phyloP scores from a whole-genome alignment of 2,797 vertebrate species.

The Dryobates pubescens region DNA sequence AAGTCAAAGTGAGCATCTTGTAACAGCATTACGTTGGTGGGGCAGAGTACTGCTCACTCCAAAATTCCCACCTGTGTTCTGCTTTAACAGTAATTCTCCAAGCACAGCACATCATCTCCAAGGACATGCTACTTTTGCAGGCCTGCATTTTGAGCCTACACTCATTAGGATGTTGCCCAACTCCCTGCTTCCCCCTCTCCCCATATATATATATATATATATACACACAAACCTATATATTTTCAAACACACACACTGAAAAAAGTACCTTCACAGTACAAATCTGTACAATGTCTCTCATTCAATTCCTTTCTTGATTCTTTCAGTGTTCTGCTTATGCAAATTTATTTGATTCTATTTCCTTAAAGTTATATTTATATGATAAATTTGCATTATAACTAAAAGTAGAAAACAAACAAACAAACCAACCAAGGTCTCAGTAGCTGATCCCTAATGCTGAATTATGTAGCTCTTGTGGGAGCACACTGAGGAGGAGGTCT shows the following conservation, averaged over 20 bases:
- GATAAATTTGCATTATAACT: not conserved
- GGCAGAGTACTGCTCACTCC: not conserved
- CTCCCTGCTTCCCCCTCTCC: not conserved
- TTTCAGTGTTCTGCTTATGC: conserved; percentile 10
- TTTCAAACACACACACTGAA: not conserved
- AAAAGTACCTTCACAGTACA: conserved; percentile 42
- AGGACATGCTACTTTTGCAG: fast-evolving
- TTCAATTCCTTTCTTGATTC: not conserved
- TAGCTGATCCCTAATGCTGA: not conserved
- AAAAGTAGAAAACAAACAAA: not conserved
- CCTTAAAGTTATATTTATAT: not conserved
- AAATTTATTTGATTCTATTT: not conserved
- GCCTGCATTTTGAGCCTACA: not conserved
- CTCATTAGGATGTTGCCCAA: not conserved
- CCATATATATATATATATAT: not conserved
- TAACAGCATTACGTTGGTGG: not conserved
- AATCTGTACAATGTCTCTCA: not conserved
- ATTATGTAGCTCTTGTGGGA: not conserved
- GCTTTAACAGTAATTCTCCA: not conserved
- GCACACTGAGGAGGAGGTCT: not conserved
- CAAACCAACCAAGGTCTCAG: not conserved
- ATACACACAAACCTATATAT: not conserved
- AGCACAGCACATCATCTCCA: not conserved
- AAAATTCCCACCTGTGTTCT: not conserved
- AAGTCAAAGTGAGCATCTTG: not conserved